Conservation (phyloP, 2,888 invertebrate genomes). For the Drosophila lacicola region DNA sequence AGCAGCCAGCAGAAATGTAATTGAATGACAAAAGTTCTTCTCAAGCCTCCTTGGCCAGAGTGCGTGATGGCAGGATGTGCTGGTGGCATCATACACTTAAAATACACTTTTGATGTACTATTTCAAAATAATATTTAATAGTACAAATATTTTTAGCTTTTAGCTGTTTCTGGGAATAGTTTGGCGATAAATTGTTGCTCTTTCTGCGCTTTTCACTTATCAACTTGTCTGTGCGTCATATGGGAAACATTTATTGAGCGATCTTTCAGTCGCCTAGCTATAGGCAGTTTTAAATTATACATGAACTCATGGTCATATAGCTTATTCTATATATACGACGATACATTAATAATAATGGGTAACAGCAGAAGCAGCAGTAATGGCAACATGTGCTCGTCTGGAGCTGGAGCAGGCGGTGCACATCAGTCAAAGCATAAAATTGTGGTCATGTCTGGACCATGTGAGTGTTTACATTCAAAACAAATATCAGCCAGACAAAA, state of each 20-base stretch:
- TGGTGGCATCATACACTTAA: slow-evolving; percentile 5
- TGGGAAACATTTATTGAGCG: slow-evolving; percentile 30
- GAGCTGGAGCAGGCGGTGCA: slow-evolving; percentile 40
- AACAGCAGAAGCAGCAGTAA: slow-evolving; percentile 26
- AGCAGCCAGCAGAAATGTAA: slow-evolving; percentile 72
- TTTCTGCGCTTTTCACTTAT: slow-evolving; percentile 37
- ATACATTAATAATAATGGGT: slow-evolving; percentile 49
- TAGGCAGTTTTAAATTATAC: slow-evolving; percentile 73
- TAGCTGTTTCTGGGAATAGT: slow-evolving; percentile 14
- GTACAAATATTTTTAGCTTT: slow-evolving; percentile 4
- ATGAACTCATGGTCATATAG: slow-evolving; percentile 63
- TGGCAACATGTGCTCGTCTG: slow-evolving; percentile 52
- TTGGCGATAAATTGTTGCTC: slow-evolving; percentile 25
- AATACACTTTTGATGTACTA: slow-evolving; percentile 1
- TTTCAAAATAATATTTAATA: slow-evolving; percentile 18
- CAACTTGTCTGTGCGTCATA: slow-evolving; percentile 54
- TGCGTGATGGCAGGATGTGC: slow-evolving; percentile 25
- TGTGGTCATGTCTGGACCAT: slow-evolving; percentile 74
- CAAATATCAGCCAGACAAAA: slow-evolving; percentile 52
- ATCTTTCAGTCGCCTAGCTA: slow-evolving; percentile 16
- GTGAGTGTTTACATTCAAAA: slow-evolving; percentile 72
- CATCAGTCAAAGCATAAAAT: slow-evolving; percentile 71
- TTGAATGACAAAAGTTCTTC: slow-evolving; percentile 69
- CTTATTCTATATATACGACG: slow-evolving; percentile 15
- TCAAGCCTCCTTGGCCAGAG: slow-evolving; percentile 12